Conservation (phyloP, 1,140 invertebrate genomes). For the Cylas formicarius region DNA sequence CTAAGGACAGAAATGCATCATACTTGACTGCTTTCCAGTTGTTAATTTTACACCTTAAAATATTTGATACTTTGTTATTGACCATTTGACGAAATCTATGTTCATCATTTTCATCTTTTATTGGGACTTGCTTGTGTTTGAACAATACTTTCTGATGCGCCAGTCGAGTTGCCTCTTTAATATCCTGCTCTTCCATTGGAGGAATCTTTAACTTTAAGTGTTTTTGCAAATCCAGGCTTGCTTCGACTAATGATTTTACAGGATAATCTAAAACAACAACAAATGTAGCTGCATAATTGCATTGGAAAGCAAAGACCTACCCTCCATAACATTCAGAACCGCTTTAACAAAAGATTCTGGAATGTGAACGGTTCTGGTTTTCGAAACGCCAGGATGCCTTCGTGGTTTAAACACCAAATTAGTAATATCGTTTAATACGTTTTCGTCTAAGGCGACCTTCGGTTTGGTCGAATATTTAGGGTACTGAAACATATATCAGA, state of each 20-base stretch:
- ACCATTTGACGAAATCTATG: conserved; percentile 27
- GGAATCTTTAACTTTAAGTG: conserved; percentile 54
- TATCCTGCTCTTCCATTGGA: conserved; percentile 52
- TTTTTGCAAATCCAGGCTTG: conserved; percentile 48
- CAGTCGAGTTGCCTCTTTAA: conserved; percentile 41
- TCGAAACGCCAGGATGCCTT: conserved; percentile 60
- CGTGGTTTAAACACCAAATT: conserved; percentile 54
- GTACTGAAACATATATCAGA: conserved; percentile 8
- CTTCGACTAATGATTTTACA: conserved; percentile 45
- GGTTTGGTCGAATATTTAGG: conserved; percentile 17
- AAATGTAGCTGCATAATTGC: conserved; percentile 1
- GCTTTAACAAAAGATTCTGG: conserved; percentile 53
- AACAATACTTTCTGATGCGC: conserved; percentile 42
- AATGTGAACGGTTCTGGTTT: conserved; percentile 44
- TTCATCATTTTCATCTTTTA: conserved; percentile 47
- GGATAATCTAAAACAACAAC: conserved; percentile 44
- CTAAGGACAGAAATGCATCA: conserved; percentile 51
- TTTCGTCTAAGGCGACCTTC: conserved; percentile 44
- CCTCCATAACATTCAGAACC: conserved; percentile 47
- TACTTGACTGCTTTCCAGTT: conserved; percentile 68
- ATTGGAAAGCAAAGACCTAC: conserved; percentile 26
- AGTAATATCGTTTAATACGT: conserved; percentile 48
- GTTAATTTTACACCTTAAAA: conserved; percentile 51
- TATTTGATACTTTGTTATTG: conserved; percentile 36
- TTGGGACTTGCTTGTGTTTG: conserved; percentile 45